These are phyloP conservation scores for Nebria salina DNA, from an alignment of 2,888 invertebrate genomes.

Conservation along the genomic window DNA sequence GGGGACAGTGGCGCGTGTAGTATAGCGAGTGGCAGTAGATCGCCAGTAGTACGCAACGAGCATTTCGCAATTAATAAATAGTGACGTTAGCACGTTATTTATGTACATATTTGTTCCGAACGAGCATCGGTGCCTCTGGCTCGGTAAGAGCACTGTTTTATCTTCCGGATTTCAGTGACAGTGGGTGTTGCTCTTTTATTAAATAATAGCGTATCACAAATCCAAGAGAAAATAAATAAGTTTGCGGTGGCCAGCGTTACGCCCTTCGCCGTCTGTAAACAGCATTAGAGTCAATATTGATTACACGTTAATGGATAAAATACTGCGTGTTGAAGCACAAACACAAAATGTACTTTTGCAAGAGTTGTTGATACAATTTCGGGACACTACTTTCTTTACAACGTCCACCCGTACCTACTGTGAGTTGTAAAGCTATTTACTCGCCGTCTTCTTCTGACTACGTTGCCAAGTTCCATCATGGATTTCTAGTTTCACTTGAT, in stretches of 20 bases:
- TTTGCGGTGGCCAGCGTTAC: conserved; percentile 18
- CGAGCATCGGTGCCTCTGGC: conserved; percentile 5
- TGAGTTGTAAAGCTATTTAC: background rate
- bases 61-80: conserved; percentile 40
- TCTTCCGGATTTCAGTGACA: conserved; percentile 11
- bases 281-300: conserved; percentile 46
- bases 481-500: background rate
- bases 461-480: background rate
- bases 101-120: conserved; percentile 40
- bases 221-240: conserved; percentile 43
- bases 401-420: background rate
- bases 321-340: conserved; percentile 33
- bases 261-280: conserved; percentile 36
- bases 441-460: background rate
- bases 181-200: conserved; percentile 37
- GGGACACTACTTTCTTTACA: background rate
- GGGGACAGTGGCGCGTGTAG: background rate
- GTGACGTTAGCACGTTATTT: conserved; percentile 32
- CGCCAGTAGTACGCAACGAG: conserved; percentile 1
- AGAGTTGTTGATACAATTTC: conserved; percentile 37
- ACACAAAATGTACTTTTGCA: conserved; percentile 45
- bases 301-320: conserved; percentile 37
- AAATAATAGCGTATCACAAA: conserved; percentile 46
- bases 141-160: background rate
- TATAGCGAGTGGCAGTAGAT: background rate